Evolutionary conservation across 2,888 invertebrate genomes (phyloP).

Genomic region (Cheilosia pagana): DNA sequence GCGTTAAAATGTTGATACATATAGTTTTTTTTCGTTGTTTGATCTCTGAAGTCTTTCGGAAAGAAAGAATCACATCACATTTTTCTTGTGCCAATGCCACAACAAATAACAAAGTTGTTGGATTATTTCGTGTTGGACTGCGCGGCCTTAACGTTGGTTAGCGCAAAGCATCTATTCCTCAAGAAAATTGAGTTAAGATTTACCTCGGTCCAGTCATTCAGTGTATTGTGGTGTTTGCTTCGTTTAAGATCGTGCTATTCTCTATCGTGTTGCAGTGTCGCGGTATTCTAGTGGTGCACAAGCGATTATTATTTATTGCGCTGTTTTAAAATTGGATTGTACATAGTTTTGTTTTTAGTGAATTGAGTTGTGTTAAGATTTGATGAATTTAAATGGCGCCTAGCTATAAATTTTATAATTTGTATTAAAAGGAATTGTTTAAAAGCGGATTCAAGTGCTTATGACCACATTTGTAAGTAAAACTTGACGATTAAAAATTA

Average conservation of each 20-base stretch:
- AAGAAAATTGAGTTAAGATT: constrained; percentile 68
- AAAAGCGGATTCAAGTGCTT: constrained; percentile 41
- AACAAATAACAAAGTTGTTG: constrained; percentile 70
- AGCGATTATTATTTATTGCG: constrained; percentile 23
- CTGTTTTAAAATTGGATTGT: constrained; percentile 26
- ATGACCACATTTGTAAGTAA: constrained; percentile 29
- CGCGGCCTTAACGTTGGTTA: constrained; percentile 61
- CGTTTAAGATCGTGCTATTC: constrained; percentile 62
- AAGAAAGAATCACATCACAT: constrained; percentile 72
- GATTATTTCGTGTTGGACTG: constrained; percentile 72
- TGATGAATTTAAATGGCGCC: constrained; percentile 24
- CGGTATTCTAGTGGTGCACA: constrained; percentile 37
- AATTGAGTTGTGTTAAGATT: constrained; percentile 7
- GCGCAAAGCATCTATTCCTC: constrained; percentile 62
- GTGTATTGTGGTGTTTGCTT: constrained; percentile 27
- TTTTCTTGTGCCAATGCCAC: constrained; percentile 62
- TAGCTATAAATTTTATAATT: constrained; percentile 13
- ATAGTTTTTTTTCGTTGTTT: constrained; percentile 42
- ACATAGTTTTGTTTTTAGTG: constrained; percentile 29
- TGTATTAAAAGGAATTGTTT: constrained; percentile 9
- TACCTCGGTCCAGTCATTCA: constrained; percentile 49
- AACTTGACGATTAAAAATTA: neutral
- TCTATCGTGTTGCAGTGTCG: constrained; percentile 18
- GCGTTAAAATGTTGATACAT: constrained; percentile 74
- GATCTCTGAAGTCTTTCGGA: constrained; percentile 63